Conservation (phyloP, 2,888 invertebrate species). For the Aelia acuminata region DNA sequence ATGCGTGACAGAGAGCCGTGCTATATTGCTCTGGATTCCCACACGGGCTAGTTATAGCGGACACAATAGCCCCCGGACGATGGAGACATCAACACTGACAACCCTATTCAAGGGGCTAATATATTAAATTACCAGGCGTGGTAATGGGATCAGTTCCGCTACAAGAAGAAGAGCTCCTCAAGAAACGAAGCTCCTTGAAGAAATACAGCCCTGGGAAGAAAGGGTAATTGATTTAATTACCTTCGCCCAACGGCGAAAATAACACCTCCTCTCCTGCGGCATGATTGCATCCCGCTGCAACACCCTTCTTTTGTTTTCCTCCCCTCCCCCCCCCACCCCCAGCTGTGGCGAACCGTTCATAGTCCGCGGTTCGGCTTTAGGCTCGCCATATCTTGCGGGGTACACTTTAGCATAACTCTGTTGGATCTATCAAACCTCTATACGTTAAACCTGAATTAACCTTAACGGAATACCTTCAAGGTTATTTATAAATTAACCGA, state of each 20-base stretch:
- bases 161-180: slow-evolving; percentile 23
- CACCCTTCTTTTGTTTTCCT: slow-evolving; percentile 16
- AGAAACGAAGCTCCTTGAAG: slow-evolving; percentile 45
- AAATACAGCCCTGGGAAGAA: slow-evolving; percentile 21
- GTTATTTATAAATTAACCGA: no score
- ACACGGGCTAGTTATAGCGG: slow-evolving; percentile 35
- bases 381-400: not conserved
- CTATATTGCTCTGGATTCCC: slow-evolving; percentile 42
- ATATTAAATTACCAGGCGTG: slow-evolving; percentile 59
- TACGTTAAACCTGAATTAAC: not conserved
- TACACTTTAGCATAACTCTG: not conserved
- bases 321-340: not conserved
- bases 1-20: slow-evolving; percentile 43
- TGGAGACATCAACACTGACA: slow-evolving; percentile 57
- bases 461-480: not conserved
- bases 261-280: slow-evolving; percentile 7
- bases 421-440: not conserved
- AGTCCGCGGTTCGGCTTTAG: not conserved
- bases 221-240: slow-evolving; percentile 55
- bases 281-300: not conserved
- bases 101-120: slow-evolving; percentile 55
- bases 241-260: slow-evolving; percentile 35
- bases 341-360: not conserved
- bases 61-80: slow-evolving; percentile 31
- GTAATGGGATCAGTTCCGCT: slow-evolving; percentile 55